phyloP scores from a whole-genome alignment of 2,797 vertebrate species.

The Myotis daubentonii region DNA sequence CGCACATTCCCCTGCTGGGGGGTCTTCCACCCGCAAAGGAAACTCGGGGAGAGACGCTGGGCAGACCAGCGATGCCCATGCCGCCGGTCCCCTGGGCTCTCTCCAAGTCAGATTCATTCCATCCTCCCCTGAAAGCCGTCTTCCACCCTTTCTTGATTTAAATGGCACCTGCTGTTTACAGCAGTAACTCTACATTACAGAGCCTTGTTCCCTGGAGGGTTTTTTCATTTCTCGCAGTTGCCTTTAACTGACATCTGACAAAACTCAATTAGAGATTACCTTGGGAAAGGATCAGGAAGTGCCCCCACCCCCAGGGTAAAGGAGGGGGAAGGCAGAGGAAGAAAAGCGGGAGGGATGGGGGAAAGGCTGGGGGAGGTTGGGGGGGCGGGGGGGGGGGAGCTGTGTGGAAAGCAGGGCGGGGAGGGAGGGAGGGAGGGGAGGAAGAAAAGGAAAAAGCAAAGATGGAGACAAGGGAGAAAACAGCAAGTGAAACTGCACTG shows the following conservation, averaged over 20 bases:
- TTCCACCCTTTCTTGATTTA: conserved; percentile 9
- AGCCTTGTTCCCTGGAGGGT: conserved; percentile 31
- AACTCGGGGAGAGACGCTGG: conserved; percentile 56
- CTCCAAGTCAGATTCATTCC: conserved; percentile 55
- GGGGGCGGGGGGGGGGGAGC: not conserved
- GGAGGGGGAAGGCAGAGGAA: not conserved
- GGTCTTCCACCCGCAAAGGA: conserved; percentile 51
- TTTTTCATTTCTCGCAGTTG: not conserved
- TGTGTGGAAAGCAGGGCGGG: not conserved
- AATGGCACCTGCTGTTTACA: conserved; percentile 38
- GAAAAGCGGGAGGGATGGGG: not conserved
- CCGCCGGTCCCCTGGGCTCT: conserved; percentile 45
- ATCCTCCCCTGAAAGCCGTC: conserved; percentile 51
- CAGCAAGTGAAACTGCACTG: not conserved
- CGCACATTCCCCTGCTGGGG: conserved; percentile 25
- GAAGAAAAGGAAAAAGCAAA: not conserved
- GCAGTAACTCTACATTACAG: conserved; percentile 10
- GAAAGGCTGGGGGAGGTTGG: conserved; percentile 28
- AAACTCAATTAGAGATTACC: not conserved
- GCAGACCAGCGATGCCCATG: conserved; percentile 55
- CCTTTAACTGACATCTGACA: conserved; percentile 27
- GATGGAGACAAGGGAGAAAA: not conserved
- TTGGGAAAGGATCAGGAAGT: not conserved
- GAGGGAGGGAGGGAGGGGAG: not conserved
- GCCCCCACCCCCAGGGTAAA: not conserved